Conservation (phyloP, 2,888 invertebrate genomes). For the Conus canariensis region DNA sequence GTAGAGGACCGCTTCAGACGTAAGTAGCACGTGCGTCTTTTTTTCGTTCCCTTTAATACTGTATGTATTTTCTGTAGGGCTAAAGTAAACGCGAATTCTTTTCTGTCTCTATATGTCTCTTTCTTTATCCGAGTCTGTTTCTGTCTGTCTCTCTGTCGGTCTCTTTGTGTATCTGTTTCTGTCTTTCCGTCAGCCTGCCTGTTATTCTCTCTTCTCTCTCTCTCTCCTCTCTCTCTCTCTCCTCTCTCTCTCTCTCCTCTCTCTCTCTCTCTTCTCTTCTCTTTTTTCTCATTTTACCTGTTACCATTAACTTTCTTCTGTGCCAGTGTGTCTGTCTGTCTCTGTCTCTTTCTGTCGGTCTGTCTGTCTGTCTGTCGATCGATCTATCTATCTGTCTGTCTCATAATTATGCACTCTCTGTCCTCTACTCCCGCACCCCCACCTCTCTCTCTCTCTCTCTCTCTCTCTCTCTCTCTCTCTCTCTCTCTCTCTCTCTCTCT, state of each 20-base stretch:
- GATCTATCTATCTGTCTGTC: not conserved
- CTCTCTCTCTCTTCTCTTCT: not conserved
- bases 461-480: too few species aligned
- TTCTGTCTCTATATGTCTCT: not conserved
- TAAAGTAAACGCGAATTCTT: too few species aligned
- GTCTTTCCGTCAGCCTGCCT: conserved; percentile 21
- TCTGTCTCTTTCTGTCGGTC: not conserved
- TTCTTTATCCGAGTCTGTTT: too few species aligned
- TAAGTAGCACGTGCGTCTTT: too few species aligned
- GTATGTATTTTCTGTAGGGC: too few species aligned
- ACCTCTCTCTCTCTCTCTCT: too few species aligned
- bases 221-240: conserved; percentile 32
- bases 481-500: too few species aligned
- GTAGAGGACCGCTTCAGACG: too few species aligned
- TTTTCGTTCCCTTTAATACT: too few species aligned
- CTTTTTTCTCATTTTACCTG: conserved; percentile 22
- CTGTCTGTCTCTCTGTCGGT: not conserved
- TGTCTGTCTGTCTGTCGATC: not conserved
- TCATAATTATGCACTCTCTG: too few species aligned
- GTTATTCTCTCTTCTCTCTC: conserved; percentile 26
- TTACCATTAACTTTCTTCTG: not conserved
- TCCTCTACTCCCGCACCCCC: too few species aligned
- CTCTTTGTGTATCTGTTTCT: conserved; percentile 6
- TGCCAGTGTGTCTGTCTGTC: not conserved
- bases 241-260: conserved; percentile 11